These are phyloP conservation scores for Rhysida immarginata DNA, from an alignment of 1,140 invertebrate genomes.

Conservation along the genomic window DNA sequence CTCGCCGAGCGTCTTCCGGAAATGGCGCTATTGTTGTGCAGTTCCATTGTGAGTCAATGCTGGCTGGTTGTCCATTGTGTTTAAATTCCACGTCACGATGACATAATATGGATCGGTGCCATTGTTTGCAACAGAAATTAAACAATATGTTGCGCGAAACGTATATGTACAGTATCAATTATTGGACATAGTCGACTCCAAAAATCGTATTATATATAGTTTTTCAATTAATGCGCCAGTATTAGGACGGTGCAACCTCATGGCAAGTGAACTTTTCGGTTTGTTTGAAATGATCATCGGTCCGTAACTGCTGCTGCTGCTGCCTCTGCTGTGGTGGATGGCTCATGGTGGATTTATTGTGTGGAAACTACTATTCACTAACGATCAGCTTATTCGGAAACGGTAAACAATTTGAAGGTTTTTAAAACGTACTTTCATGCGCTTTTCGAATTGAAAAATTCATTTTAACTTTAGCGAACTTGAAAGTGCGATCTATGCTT, in stretches of 20 bases:
- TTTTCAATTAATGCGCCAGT: not conserved
- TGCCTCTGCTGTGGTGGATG: too few species aligned
- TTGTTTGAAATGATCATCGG: too few species aligned
- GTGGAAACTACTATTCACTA: too few species aligned
- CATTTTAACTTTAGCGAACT: too few species aligned
- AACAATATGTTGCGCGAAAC: not conserved
- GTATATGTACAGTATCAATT: not conserved
- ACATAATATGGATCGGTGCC: not conserved
- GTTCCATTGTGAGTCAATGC: slow-evolving; percentile 1
- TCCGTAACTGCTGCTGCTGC: too few species aligned
- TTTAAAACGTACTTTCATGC: too few species aligned
- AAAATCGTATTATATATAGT: not conserved
- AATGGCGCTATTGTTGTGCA: slow-evolving; percentile 6
- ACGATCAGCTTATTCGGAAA: too few species aligned
- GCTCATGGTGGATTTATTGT: too few species aligned
- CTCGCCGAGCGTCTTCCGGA: slow-evolving; percentile 2
- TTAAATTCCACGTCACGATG: not conserved
- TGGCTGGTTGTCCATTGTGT: slow-evolving; percentile 2
- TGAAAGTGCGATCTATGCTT: too few species aligned
- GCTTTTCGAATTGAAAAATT: too few species aligned
- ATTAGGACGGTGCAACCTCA: not conserved
- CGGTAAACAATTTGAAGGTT: too few species aligned
- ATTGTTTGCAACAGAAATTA: not conserved
- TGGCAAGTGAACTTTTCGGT: not conserved
- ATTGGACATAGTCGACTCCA: not conserved